Percentiles rank a stretch among this genome's conserved stretches.
These are phyloP conservation scores for Macroramphosus scolopax DNA, from an alignment of 2,797 vertebrate genomes.

Conservation along the genomic window DNA sequence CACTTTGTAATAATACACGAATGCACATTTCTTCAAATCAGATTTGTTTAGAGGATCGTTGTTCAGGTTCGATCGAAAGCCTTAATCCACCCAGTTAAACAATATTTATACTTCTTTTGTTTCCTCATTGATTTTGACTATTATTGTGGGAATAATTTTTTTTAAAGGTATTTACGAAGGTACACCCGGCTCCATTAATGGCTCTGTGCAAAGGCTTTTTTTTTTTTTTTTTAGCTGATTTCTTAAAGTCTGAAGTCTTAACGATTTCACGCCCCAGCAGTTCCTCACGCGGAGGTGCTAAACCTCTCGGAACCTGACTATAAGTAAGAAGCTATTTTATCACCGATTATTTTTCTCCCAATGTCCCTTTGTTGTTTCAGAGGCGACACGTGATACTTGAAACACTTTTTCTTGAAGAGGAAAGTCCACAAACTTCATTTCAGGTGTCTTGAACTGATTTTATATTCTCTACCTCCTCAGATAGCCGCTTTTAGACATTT, in stretches of 20 bases:
- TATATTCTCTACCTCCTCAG: conserved; percentile 51
- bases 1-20: conserved; percentile 74
- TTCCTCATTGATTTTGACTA: conserved; percentile 20
- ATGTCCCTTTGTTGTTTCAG: conserved; percentile 33
- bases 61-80: conserved; percentile 44
- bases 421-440: conserved; percentile 44
- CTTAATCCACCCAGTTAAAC: conserved; percentile 56
- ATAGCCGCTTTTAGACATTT: conserved; percentile 10
- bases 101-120: not conserved
- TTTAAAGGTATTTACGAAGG: conserved; percentile 6
- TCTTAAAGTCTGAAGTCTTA: conserved; percentile 37
- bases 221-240: conserved; percentile 33
- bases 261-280: conserved; percentile 39
- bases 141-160: conserved; percentile 19
- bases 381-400: conserved; percentile 61
- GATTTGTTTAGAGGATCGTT: conserved; percentile 40
- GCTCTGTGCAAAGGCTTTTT: too few relatives aligned
- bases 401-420: conserved; percentile 25
- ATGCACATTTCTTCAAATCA: conserved; percentile 70
- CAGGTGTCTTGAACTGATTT: conserved; percentile 50
- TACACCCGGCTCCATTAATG: too few relatives aligned
- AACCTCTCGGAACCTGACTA: conserved; percentile 47
- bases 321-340: conserved; percentile 21
- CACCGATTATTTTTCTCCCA: conserved; percentile 28
- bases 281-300: conserved; percentile 25